These are phyloP conservation scores for Heliocidaris tuberculata DNA, from an alignment of 35 echinoderm and acorn worm genomes.

Conservation along the genomic window DNA sequence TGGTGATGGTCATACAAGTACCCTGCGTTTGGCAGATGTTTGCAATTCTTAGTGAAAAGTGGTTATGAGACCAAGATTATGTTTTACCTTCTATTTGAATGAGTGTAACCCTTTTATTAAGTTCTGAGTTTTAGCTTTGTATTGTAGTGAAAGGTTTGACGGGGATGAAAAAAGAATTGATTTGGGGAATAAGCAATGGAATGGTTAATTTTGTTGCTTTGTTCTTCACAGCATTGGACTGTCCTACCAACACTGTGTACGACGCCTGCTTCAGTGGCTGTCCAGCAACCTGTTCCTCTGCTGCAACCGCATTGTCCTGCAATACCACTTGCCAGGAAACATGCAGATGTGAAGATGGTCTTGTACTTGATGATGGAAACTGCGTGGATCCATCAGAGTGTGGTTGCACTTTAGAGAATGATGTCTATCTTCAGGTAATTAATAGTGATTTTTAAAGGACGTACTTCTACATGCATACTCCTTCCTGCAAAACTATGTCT, in stretches of 20 bases:
- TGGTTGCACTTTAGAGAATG: neutral
- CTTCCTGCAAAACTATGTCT: too few relatives aligned
- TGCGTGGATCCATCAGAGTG: slow-evolving; percentile 50
- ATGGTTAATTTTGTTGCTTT: neutral
- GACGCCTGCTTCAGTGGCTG: slow-evolving; percentile 68
- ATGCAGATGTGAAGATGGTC: slow-evolving; percentile 72
- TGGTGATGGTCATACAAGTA: too few relatives aligned
- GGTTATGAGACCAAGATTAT: too few relatives aligned
- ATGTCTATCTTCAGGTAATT: neutral
- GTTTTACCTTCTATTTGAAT: too few relatives aligned
- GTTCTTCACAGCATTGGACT: slow-evolving; percentile 60
- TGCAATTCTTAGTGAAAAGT: too few relatives aligned
- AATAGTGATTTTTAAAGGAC: too few relatives aligned
- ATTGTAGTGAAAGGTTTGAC: neutral
- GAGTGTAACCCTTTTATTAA: neutral
- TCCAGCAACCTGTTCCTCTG: slow-evolving; percentile 63
- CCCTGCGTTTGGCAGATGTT: too few relatives aligned
- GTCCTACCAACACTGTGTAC: slow-evolving; percentile 63
- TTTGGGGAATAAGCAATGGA: neutral
- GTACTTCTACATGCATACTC: too few relatives aligned
- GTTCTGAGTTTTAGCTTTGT: neutral
- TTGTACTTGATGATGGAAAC: slow-evolving; percentile 52
- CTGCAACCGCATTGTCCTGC: slow-evolving; percentile 2
- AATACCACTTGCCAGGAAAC: slow-evolving; percentile 62
- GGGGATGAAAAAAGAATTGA: neutral